Conservation (phyloP, 2,888 invertebrate genomes). For the Ophonus ardosiacus region DNA sequence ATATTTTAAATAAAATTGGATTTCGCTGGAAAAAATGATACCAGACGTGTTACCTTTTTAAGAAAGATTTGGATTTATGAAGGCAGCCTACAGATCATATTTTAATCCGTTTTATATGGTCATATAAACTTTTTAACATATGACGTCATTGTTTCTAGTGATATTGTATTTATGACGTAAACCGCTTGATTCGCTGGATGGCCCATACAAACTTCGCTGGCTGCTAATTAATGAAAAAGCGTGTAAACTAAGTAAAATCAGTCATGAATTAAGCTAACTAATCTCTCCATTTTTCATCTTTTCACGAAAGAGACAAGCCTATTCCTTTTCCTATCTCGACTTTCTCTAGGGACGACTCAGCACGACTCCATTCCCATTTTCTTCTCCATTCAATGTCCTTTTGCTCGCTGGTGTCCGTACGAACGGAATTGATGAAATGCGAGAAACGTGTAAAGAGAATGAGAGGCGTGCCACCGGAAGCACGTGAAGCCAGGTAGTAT, state of each 20-base stretch:
- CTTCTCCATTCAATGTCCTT: background rate
- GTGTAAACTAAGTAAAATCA: background rate
- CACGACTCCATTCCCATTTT: background rate
- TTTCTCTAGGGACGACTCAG: slow-evolving; percentile 15
- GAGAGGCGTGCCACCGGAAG: slow-evolving; percentile 63
- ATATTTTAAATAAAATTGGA: too few species aligned
- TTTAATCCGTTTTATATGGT: too few species aligned
- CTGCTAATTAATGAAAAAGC: too few species aligned
- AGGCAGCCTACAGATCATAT: too few species aligned
- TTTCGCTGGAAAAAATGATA: too few species aligned
- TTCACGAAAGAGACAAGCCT: background rate
- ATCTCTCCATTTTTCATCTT: background rate
- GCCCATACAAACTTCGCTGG: too few species aligned
- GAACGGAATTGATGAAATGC: slow-evolving; percentile 64
- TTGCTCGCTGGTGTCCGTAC: background rate
- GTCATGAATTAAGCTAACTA: background rate
- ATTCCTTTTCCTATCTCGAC: background rate
- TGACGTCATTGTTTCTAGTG: too few species aligned
- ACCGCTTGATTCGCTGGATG: too few species aligned
- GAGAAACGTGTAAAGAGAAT: slow-evolving; percentile 65
- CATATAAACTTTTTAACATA: too few species aligned
- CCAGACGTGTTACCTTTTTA: too few species aligned
- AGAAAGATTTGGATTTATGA: too few species aligned
- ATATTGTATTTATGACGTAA: too few species aligned
- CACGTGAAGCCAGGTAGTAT: slow-evolving; percentile 58